Evolutionary conservation across 2,113 vertebrate species (phyloP).

Genomic region (Lutjanus erythropterus): DNA sequence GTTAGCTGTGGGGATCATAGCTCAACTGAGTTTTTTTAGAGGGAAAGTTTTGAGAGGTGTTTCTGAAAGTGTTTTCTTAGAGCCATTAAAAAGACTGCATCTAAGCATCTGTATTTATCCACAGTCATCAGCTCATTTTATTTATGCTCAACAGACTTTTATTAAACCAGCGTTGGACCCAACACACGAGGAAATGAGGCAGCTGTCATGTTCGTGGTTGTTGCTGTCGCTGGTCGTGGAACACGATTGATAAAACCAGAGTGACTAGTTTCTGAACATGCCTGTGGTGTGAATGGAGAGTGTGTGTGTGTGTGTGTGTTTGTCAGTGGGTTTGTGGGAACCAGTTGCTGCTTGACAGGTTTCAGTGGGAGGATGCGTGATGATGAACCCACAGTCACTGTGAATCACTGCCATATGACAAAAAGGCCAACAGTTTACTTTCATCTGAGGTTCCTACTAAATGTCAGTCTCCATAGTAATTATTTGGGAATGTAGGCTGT

Average conservation of each 20-base stretch:
- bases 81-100: not conserved
- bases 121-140: not conserved
- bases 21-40: too few relatives aligned
- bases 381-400: not conserved
- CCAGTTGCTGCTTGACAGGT: slow-evolving; percentile 41
- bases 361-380: slow-evolving; percentile 54
- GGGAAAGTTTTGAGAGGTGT: too few relatives aligned
- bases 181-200: not conserved
- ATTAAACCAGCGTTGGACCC: too few relatives aligned
- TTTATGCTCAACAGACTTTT: not conserved
- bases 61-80: not conserved
- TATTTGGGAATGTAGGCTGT: not conserved
- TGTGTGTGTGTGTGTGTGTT: not conserved
- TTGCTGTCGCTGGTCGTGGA: not conserved
- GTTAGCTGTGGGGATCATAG: not conserved
- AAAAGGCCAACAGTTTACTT: not conserved
- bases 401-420: slow-evolving; percentile 39
- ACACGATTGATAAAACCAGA: slow-evolving; percentile 42
- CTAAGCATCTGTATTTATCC: not conserved
- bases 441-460: not conserved
- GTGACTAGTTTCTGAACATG: slow-evolving; percentile 25
- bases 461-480: not conserved
- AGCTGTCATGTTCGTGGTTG: not conserved
- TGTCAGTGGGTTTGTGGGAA: slow-evolving; percentile 15
- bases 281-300: not conserved